phyloP scores from a whole-genome alignment of 1,140 invertebrate species.

The Trachymyrmex septentrionalis region DNA sequence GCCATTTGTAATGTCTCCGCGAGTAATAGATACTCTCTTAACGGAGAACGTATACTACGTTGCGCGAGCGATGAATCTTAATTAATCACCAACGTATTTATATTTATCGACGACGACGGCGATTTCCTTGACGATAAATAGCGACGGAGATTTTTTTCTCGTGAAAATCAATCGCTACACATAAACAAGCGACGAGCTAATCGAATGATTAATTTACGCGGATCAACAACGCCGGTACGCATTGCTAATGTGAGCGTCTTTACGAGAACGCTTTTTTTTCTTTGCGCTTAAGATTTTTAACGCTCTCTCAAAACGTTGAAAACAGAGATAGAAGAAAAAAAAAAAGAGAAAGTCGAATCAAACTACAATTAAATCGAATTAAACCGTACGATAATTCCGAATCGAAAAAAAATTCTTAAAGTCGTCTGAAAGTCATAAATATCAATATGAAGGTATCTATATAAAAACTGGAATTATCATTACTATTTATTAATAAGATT shows the following conservation, averaged over 20 bases:
- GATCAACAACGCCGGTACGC: neutral
- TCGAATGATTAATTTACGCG: slow-evolving; percentile 40
- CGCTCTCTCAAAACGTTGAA: neutral
- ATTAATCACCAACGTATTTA: slow-evolving; percentile 31
- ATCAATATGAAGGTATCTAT: neutral
- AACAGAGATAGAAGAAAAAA: neutral
- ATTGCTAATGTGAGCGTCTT: neutral
- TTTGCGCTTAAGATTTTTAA: neutral
- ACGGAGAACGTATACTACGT: neutral
- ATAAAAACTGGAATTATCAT: neutral
- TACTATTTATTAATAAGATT: slow-evolving; percentile 19
- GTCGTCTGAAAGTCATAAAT: no score
- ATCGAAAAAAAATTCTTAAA: neutral
- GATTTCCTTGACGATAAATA: slow-evolving; percentile 41
- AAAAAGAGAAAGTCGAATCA: neutral
- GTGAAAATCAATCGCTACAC: slow-evolving; percentile 28
- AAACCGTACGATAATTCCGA: neutral
- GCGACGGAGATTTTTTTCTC: slow-evolving; percentile 17
- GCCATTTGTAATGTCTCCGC: neutral
- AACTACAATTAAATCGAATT: neutral
- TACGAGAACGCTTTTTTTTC: slow-evolving; percentile 29
- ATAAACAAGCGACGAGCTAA: slow-evolving; percentile 25
- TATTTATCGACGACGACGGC: slow-evolving; percentile 3
- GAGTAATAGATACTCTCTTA: slow-evolving; percentile 1
- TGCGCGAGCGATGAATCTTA: slow-evolving; percentile 40